phyloP scores from a whole-genome alignment of 2,113 vertebrate genomes.

The Oostethus manadensis region DNA sequence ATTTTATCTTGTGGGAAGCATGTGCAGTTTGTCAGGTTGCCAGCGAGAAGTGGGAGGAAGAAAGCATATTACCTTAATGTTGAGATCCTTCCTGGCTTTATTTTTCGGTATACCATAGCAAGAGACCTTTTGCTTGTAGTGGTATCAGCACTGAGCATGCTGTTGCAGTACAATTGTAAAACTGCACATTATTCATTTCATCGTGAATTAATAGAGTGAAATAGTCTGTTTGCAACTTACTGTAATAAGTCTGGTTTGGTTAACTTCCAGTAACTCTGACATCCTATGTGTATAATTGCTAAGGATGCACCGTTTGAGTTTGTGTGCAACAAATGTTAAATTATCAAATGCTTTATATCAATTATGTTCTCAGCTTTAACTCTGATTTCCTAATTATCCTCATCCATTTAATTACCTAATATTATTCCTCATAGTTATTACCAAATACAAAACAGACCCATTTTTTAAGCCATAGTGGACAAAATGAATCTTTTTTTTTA shows the following conservation, averaged over 20 bases:
- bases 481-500: no score
- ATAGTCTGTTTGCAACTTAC: not conserved
- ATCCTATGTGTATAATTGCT: not conserved
- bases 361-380: no score
- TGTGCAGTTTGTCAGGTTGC: constrained; percentile 24
- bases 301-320: no score
- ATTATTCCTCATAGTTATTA: no score
- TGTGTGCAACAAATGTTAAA: no score
- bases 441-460: no score
- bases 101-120: not conserved
- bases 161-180: not conserved
- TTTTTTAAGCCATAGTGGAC: no score
- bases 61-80: not conserved
- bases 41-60: not conserved
- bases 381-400: no score
- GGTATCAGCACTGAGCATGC: not conserved
- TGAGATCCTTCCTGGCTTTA: not conserved
- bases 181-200: not conserved
- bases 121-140: not conserved
- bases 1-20: constrained; percentile 32
- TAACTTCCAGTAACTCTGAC: not conserved
- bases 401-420: no score
- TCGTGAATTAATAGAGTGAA: not conserved
- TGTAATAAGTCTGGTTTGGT: not conserved
- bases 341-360: no score